phyloP scores from a whole-genome alignment of 1,140 invertebrate species.

The Apocrypta bakeri region DNA sequence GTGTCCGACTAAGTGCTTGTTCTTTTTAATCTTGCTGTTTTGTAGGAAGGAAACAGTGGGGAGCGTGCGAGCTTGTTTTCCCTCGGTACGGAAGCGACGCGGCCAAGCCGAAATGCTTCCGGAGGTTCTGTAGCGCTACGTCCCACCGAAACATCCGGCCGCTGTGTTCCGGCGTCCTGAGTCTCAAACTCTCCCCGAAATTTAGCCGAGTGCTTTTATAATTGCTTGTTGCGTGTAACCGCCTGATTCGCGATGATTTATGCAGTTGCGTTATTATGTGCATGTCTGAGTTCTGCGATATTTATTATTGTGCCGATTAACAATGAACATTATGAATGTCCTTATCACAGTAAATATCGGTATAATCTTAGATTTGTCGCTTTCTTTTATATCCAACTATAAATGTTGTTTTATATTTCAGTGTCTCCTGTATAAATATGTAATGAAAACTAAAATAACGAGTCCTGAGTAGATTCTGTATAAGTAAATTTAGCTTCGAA shows the following conservation, averaged over 20 bases:
- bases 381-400: too few species aligned
- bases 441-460: too few species aligned
- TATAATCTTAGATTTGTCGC: too few species aligned
- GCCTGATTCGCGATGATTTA: conserved; percentile 15
- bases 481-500: too few species aligned
- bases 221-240: not conserved
- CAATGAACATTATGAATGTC: too few species aligned
- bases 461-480: too few species aligned
- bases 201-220: conserved; percentile 33
- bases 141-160: conserved; percentile 36
- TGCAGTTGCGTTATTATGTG: not conserved
- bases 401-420: too few species aligned
- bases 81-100: conserved; percentile 12
- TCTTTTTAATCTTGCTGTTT: not conserved
- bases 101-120: conserved; percentile 28
- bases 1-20: not conserved
- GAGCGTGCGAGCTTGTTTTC: conserved; percentile 9
- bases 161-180: not conserved
- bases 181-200: not conserved
- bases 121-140: not conserved
- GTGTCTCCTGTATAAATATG: too few species aligned
- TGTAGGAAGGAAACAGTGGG: not conserved
- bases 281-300: too few species aligned
- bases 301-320: too few species aligned
- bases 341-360: too few species aligned